These are phyloP conservation scores for Catocala sponsa DNA, from an alignment of 2,888 invertebrate genomes.

Conservation along the genomic window DNA sequence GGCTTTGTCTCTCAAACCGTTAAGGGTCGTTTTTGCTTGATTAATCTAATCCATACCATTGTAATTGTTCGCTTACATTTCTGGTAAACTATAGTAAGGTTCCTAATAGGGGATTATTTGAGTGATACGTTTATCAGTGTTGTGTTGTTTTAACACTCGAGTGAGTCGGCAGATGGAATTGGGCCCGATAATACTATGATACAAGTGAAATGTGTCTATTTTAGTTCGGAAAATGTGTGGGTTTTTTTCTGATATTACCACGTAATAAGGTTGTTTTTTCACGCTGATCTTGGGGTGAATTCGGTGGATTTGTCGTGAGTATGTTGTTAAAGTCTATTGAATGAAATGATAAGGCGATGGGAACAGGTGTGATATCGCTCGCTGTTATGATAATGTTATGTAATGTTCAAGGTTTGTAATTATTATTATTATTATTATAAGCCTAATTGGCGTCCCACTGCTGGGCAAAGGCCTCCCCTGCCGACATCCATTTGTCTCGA, in stretches of 20 bases:
- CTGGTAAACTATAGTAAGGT: conserved; percentile 30
- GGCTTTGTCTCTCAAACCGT: conserved; percentile 69
- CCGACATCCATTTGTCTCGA: no score
- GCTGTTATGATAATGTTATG: background rate
- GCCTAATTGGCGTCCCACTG: no score
- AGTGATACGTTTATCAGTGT: conserved; percentile 40
- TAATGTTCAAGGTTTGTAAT: no score
- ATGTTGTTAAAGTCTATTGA: conserved; percentile 8
- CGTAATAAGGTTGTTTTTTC: conserved; percentile 14
- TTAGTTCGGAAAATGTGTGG: conserved; percentile 1
- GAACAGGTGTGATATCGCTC: background rate
- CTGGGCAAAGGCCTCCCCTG: no score
- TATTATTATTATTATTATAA: no score
- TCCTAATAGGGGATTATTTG: conserved; percentile 35
- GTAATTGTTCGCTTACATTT: conserved; percentile 66
- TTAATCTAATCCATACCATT: conserved; percentile 73
- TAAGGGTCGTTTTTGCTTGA: conserved; percentile 75
- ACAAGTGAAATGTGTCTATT: conserved; percentile 16
- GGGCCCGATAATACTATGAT: conserved; percentile 20
- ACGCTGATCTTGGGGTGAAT: conserved; percentile 4
- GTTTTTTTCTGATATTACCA: conserved; percentile 8
- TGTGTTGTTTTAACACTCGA: conserved; percentile 26
- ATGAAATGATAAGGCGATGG: background rate
- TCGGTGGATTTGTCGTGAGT: conserved; percentile 2
- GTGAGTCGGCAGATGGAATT: conserved; percentile 23